These are phyloP conservation scores for Cantharis lateralis DNA, from an alignment of 2,888 invertebrate species.

Conservation along the genomic window DNA sequence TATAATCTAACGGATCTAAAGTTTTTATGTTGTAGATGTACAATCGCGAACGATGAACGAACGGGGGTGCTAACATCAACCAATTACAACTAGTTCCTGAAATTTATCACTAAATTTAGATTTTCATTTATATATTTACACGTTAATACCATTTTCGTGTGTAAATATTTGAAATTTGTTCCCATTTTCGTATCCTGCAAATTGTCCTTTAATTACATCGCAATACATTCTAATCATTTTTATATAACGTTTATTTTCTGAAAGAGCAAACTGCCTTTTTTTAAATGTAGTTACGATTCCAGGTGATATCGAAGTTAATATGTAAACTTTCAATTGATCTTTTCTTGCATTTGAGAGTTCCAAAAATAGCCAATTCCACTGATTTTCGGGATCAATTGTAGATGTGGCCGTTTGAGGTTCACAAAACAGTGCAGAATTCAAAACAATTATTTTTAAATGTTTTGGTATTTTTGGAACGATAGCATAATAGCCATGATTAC, in stretches of 20 bases:
- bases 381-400: neutral
- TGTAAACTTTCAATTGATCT: neutral
- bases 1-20: slow-evolving; percentile 3
- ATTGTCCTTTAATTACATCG: slow-evolving; percentile 13
- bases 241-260: slow-evolving; percentile 7
- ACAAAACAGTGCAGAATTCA: slow-evolving; percentile 12
- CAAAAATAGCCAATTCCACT: slow-evolving; percentile 9
- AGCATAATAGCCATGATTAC: slow-evolving; percentile 4
- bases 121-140: neutral
- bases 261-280: neutral
- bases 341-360: slow-evolving; percentile 4
- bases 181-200: slow-evolving; percentile 12
- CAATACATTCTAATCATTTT: neutral
- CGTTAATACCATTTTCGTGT: slow-evolving; percentile 6
- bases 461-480: neutral
- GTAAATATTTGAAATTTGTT: slow-evolving; percentile 10
- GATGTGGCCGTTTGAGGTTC: neutral
- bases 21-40: slow-evolving; percentile 1
- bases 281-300: neutral
- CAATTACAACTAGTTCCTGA: slow-evolving; percentile 1
- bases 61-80: slow-evolving; percentile 6
- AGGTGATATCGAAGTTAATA: slow-evolving; percentile 8
- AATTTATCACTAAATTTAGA: neutral
- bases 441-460: slow-evolving; percentile 3
- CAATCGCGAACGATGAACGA: neutral